phyloP scores from a whole-genome alignment of 2,797 vertebrate genomes.

The Periophthalmus magnuspinnatus region DNA sequence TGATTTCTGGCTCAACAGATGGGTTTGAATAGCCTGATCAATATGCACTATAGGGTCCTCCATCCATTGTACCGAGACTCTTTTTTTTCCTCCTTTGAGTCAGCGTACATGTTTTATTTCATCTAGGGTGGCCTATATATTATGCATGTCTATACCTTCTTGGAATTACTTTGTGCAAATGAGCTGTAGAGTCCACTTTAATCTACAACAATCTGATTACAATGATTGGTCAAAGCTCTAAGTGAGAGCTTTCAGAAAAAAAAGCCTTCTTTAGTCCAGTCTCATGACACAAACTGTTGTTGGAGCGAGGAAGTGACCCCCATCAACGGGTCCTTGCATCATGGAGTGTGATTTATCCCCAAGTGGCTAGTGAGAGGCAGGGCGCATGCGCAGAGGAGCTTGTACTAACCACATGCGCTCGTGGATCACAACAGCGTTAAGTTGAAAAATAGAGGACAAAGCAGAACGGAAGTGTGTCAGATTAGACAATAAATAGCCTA shows the following conservation, averaged over 20 bases:
- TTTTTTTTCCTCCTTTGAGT: conserved; percentile 15
- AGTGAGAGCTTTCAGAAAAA: not conserved
- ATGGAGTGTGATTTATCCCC: conserved; percentile 39
- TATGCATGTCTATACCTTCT: not conserved
- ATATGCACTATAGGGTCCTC: conserved; percentile 53
- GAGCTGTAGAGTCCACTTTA: not conserved
- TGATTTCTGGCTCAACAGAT: conserved; percentile 54
- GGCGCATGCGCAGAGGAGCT: conserved; percentile 69
- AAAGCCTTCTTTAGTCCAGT: not conserved
- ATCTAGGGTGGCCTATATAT: not conserved
- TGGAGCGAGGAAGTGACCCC: conserved; percentile 30
- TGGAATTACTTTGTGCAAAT: not conserved
- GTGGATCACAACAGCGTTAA: conserved; percentile 46
- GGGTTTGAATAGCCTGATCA: conserved; percentile 61
- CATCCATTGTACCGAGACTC: conserved; percentile 49
- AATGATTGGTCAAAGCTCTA: no score
- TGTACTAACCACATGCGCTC: conserved; percentile 64
- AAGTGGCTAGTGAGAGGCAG: conserved; percentile 35
- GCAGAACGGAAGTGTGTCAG: conserved; percentile 21
- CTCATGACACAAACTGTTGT: conserved; percentile 18
- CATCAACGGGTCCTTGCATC: conserved; percentile 28
- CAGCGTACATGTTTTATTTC: conserved; percentile 19
- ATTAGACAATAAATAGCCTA: not conserved
- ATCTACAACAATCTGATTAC: no score
- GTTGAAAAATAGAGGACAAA: accelerated